Conservation (phyloP, 2,797 vertebrate genomes). For the Sylvia borin region DNA sequence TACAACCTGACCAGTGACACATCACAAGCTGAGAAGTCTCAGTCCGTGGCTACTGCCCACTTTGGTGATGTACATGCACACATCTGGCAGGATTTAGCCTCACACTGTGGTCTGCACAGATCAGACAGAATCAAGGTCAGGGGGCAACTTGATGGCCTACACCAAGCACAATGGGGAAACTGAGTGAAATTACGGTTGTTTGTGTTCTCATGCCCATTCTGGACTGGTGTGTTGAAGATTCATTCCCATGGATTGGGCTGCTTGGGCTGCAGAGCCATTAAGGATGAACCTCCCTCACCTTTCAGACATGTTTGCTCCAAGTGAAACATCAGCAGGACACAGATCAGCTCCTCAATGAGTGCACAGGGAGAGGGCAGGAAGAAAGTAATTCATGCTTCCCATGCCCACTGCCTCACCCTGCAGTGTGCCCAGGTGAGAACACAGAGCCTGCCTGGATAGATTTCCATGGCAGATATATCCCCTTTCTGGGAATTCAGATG, state of each 20-base stretch:
- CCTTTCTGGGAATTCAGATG: not conserved
- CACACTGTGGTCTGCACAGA: not conserved
- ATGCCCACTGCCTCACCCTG: not conserved
- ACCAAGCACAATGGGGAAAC: not conserved
- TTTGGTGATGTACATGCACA: not conserved
- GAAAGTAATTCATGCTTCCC: not conserved
- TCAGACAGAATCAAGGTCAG: not conserved
- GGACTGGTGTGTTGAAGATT: accelerated
- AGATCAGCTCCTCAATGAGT: not conserved
- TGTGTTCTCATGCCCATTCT: not conserved
- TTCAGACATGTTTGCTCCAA: not conserved
- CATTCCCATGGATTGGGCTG: not conserved
- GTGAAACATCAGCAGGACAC: not conserved
- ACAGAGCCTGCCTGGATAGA: not conserved
- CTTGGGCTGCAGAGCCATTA: not conserved
- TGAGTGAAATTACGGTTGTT: not conserved
- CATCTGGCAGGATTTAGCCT: not conserved
- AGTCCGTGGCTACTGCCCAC: not conserved
- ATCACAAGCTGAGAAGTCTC: not conserved
- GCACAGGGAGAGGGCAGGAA: not conserved
- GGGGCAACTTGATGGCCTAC: not conserved
- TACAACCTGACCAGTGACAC: not conserved
- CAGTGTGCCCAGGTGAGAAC: not conserved
- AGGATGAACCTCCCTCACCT: not conserved
- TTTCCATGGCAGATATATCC: not conserved